Percentiles rank a stretch among this genome's conserved stretches.
phyloP scores from a whole-genome alignment of 2,797 vertebrate genomes.

The Urophycis tenuis region DNA sequence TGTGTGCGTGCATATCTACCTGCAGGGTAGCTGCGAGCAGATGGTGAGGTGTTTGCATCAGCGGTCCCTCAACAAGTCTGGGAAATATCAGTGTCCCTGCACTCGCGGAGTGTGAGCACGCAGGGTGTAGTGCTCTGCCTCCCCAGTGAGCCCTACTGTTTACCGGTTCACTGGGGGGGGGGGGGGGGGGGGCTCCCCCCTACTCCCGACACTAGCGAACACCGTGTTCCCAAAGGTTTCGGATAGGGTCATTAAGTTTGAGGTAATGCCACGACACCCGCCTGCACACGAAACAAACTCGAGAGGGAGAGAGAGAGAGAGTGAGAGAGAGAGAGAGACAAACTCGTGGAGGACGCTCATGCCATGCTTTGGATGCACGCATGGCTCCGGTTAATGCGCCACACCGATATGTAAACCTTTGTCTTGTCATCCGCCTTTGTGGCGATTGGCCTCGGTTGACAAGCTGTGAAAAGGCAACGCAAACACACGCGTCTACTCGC shows the following conservation, averaged over 20 bases:
- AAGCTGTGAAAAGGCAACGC: not conserved
- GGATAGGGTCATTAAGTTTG: not conserved
- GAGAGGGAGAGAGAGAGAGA: no score
- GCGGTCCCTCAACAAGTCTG: not conserved
- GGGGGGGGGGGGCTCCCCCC: no score
- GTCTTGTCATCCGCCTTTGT: not conserved
- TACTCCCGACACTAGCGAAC: no score
- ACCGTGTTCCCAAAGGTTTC: no score
- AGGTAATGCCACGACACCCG: no score
- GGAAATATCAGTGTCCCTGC: not conserved
- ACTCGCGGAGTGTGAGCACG: not conserved
- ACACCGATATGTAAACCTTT: not conserved
- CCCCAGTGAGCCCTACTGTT: not conserved
- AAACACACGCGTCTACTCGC: not conserved
- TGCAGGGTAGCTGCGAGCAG: not conserved
- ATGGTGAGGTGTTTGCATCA: conserved; percentile 3
- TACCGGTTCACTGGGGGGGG: not conserved
- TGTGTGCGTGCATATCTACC: not conserved
- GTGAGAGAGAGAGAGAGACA: no score
- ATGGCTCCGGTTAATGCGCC: not conserved
- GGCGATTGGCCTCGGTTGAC: not conserved
- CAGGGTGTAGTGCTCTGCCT: not conserved
- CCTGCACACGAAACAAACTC: not conserved
- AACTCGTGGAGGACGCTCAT: not conserved
- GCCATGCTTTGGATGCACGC: not conserved